These are phyloP conservation scores for Gadus macrocephalus DNA, from an alignment of 2,113 vertebrate species.

Conservation along the genomic window DNA sequence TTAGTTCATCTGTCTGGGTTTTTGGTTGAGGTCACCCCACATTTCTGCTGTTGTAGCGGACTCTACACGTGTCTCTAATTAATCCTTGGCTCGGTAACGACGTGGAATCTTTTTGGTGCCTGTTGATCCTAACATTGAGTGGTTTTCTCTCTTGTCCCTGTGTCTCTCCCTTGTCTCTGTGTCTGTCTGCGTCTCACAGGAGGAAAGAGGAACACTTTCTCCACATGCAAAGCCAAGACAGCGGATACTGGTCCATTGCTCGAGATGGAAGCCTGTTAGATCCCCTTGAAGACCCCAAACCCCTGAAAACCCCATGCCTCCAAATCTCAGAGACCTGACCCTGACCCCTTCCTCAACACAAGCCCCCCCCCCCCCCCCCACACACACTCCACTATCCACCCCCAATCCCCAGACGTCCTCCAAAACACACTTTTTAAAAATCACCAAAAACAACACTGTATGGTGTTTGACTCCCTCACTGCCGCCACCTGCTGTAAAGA, in stretches of 20 bases:
- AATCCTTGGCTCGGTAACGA: not conserved
- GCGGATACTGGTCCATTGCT: conserved; percentile 91
- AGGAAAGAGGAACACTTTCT: conserved; percentile 91
- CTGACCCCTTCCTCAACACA: not conserved
- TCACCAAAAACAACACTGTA: conserved; percentile 26
- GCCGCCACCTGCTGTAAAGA: conserved; percentile 65
- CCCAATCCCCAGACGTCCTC: conserved; percentile 10
- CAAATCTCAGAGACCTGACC: conserved; percentile 56
- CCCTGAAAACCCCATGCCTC: conserved; percentile 59
- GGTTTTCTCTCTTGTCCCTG: not conserved
- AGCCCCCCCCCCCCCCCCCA: not conserved
- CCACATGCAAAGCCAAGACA: conserved; percentile 95
- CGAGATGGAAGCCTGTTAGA: conserved; percentile 98
- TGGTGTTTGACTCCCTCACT: conserved; percentile 54
- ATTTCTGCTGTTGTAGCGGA: conserved; percentile 13
- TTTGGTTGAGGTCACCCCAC: conserved; percentile 21
- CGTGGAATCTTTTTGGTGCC: not conserved
- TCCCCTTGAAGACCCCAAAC: conserved; percentile 66
- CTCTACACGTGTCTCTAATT: not conserved
- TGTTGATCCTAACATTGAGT: not conserved
- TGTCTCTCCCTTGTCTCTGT: not conserved
- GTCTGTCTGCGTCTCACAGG: conserved; percentile 63
- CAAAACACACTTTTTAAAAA: conserved; percentile 16
- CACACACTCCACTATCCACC: not conserved
- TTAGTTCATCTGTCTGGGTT: conserved; percentile 17